These are phyloP conservation scores for Chaetodon trifasciatus DNA, from an alignment of 2,797 vertebrate species.

Conservation along the genomic window DNA sequence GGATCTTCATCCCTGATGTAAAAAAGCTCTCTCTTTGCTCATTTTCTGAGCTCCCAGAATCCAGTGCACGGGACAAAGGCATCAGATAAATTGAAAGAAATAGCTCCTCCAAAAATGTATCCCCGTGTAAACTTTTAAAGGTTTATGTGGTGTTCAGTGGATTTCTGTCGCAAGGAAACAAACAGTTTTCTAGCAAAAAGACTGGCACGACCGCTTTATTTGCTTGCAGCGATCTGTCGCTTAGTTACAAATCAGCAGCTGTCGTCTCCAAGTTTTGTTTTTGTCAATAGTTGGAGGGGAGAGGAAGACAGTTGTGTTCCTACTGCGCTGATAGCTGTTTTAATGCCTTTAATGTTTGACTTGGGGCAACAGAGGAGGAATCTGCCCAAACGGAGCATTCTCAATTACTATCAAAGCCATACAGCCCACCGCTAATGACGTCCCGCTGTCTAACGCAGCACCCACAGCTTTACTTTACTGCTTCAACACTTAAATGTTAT, in stretches of 20 bases:
- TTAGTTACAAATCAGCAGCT: slow-evolving; percentile 75
- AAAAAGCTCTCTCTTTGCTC: slow-evolving; percentile 50
- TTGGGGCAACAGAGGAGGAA: slow-evolving; percentile 65
- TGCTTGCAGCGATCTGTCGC: slow-evolving; percentile 74
- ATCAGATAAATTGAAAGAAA: slow-evolving; percentile 76
- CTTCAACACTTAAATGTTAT: slow-evolving; percentile 35
- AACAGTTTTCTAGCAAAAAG: slow-evolving; percentile 67
- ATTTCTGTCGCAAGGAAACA: slow-evolving; percentile 72
- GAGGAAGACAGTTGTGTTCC: slow-evolving; percentile 57
- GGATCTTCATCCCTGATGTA: slow-evolving; percentile 44
- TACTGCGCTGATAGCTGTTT: slow-evolving; percentile 74
- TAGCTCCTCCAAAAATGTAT: slow-evolving; percentile 56
- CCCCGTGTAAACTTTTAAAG: slow-evolving; percentile 67
- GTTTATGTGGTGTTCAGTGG: slow-evolving; percentile 65
- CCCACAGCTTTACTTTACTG: slow-evolving; percentile 41
- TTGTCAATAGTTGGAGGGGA: slow-evolving; percentile 79
- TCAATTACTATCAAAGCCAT: slow-evolving; percentile 77
- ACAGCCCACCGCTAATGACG: slow-evolving; percentile 66
- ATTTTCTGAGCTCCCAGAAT: slow-evolving; percentile 60
- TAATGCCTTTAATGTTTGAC: slow-evolving; percentile 80
- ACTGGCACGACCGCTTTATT: slow-evolving; percentile 65
- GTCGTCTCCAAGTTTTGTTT: slow-evolving; percentile 74
- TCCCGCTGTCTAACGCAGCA: slow-evolving; percentile 65
- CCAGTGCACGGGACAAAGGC: slow-evolving; percentile 58
- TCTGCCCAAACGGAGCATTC: slow-evolving; percentile 74